Percentiles rank a stretch among this genome's conserved stretches.
Conservation (phyloP, 1,140 invertebrate species). For the Lepidurus arcticus region DNA sequence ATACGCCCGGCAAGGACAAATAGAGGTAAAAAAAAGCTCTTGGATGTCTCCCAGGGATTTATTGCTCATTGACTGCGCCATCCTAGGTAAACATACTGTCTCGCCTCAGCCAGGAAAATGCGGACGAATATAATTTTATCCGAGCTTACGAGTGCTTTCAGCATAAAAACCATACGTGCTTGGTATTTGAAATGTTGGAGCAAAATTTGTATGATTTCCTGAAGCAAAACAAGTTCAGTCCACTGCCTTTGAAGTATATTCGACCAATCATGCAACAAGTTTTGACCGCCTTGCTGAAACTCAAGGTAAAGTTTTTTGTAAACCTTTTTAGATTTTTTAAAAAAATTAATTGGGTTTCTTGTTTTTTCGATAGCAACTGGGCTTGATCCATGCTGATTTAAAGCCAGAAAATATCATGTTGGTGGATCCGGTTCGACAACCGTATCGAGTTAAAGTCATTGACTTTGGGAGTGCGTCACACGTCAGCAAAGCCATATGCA, state of each 20-base stretch:
- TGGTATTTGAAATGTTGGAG: conserved; percentile 99
- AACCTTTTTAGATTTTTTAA: conserved; percentile 20
- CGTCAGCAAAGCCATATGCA: conserved; percentile 98
- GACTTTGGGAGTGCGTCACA: conserved; percentile 99
- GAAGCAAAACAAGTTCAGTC: conserved; percentile 99
- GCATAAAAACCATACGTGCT: conserved; percentile 98
- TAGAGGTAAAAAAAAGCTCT: conserved; percentile 65
- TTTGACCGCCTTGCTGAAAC: conserved; percentile 92
- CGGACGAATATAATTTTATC: conserved; percentile 99
- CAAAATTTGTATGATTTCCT: conserved; percentile 99
- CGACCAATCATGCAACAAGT: conserved; percentile 97
- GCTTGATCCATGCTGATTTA: conserved; percentile 97
- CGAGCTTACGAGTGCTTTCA: conserved; percentile 99
- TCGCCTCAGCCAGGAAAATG: conserved; percentile 96
- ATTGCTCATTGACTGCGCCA: conserved; percentile 33
- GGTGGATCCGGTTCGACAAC: conserved; percentile 93
- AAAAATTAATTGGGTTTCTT: conserved; percentile 34
- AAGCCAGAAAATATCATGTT: conserved; percentile 99
- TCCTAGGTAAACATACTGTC: conserved; percentile 87
- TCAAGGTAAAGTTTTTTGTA: conserved; percentile 63
- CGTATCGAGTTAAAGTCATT: conserved; percentile 96
- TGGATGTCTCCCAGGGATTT: conserved; percentile 21
- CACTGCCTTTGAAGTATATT: conserved; percentile 95
- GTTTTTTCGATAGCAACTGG: conserved; percentile 72
- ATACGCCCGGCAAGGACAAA: conserved; percentile 98